Evolutionary conservation across 2,113 vertebrate species (phyloP).

Genomic region (Crotalus viridis): DNA sequence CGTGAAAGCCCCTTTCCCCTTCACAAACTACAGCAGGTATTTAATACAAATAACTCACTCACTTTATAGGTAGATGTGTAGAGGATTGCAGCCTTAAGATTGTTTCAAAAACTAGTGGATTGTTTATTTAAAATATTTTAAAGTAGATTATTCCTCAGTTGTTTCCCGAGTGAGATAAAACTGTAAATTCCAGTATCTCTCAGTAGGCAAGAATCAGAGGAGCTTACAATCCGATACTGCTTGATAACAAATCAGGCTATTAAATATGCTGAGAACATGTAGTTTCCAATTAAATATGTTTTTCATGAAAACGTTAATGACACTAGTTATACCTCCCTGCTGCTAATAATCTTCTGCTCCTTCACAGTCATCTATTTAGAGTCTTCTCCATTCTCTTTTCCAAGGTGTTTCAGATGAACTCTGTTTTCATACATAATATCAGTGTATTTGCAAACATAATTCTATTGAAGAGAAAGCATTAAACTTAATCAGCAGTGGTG

Average conservation of each 20-base stretch:
- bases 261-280: not conserved
- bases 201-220: not conserved
- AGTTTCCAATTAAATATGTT: not conserved
- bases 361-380: not conserved
- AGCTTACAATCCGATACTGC: not conserved
- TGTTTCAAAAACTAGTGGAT: not conserved
- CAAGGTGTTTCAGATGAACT: not conserved
- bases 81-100: not conserved
- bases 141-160: not conserved
- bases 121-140: not conserved
- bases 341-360: not conserved
- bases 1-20: not conserved
- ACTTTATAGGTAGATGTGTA: not conserved
- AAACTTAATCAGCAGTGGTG: not conserved
- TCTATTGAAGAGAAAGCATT: not conserved
- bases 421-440: not conserved
- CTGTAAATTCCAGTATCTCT: not conserved
- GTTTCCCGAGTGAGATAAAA: not conserved
- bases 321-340: not conserved
- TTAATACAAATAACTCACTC: not conserved
- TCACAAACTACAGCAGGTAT: not conserved
- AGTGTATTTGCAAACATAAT: not conserved
- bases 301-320: not conserved
- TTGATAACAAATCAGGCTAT: not conserved
- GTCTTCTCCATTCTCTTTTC: not conserved